These are phyloP conservation scores for Acrobasis repandana DNA, from an alignment of 2,888 invertebrate genomes.

Conservation along the genomic window DNA sequence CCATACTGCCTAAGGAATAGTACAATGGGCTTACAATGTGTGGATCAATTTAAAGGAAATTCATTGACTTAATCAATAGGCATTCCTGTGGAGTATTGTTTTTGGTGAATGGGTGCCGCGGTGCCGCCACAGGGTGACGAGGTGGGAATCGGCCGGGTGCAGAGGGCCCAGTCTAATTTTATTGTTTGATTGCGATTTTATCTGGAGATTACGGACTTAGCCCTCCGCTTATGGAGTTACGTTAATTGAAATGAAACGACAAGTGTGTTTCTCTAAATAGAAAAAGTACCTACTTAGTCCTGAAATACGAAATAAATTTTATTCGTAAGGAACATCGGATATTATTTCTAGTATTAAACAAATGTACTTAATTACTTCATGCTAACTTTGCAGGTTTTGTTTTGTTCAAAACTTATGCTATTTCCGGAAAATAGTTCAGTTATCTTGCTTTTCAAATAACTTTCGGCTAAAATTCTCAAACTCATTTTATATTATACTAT, in stretches of 20 bases:
- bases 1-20: constrained; percentile 70
- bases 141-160: constrained; percentile 75
- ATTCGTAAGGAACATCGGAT: no score
- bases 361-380: no score
- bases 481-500: no score
- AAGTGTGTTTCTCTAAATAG: constrained; percentile 28
- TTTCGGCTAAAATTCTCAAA: no score
- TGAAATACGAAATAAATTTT: no score
- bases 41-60: constrained; percentile 63
- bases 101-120: constrained; percentile 61
- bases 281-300: neutral
- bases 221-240: constrained; percentile 55
- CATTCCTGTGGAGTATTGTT: constrained; percentile 77
- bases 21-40: constrained; percentile 51
- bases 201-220: constrained; percentile 65
- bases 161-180: constrained; percentile 49
- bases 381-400: no score
- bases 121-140: constrained; percentile 48
- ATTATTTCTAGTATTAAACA: no score
- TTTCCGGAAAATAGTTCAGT: no score
- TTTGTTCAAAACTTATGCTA: no score
- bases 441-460: no score
- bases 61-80: constrained; percentile 80
- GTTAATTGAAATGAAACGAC: constrained; percentile 39
- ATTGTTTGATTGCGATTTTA: constrained; percentile 80